Conservation (phyloP, 2,113 vertebrate genomes). For the Crotalus horridus region DNA sequence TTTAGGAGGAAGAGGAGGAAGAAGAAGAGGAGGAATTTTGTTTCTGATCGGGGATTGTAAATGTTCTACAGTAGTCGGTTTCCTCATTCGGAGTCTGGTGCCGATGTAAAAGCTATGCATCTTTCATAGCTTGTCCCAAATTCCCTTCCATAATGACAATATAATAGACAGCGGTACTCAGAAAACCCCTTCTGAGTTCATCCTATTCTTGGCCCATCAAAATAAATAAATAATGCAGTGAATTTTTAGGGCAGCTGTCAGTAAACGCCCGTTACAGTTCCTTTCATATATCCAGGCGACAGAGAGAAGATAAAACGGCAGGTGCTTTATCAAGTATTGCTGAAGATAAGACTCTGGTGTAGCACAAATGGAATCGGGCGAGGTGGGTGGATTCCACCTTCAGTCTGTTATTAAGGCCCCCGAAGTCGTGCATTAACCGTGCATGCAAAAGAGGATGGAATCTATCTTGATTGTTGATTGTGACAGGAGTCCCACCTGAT, state of each 20-base stretch:
- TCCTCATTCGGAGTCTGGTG: background rate
- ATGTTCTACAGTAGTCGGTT: no score
- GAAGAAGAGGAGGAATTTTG: background rate
- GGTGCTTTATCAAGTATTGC: slow-evolving; percentile 14
- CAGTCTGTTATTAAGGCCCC: background rate
- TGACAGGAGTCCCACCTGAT: background rate
- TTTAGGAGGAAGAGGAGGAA: background rate
- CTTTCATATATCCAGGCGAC: background rate
- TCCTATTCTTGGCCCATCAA: slow-evolving; percentile 13
- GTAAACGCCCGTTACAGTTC: background rate
- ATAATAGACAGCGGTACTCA: background rate
- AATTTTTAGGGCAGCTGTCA: background rate
- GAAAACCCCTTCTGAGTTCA: background rate
- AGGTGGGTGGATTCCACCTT: background rate
- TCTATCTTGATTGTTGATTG: background rate
- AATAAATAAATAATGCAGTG: slow-evolving; percentile 6
- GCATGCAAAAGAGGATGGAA: background rate
- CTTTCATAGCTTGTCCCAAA: background rate
- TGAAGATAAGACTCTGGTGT: background rate
- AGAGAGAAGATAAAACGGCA: background rate
- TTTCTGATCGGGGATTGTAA: background rate
- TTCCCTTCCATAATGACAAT: background rate
- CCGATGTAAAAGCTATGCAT: background rate
- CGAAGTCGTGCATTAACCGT: background rate
- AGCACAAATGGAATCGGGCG: background rate